Evolutionary conservation across 2,797 vertebrate species (phyloP).

Genomic region (Cercopithecus hamlyni): DNA sequence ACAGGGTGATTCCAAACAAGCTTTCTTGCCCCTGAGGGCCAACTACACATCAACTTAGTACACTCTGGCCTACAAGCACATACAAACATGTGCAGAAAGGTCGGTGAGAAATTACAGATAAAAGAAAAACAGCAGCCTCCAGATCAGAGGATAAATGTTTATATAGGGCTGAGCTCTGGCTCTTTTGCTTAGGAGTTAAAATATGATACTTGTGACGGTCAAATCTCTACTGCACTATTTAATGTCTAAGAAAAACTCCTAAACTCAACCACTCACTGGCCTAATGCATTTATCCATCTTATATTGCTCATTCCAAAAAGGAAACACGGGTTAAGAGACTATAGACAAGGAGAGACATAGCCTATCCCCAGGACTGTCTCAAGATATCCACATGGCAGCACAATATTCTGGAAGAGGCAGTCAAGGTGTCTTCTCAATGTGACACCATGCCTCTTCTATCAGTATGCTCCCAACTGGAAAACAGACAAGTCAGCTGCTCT

Average conservation of each 20-base stretch:
- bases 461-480: neutral
- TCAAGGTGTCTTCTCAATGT: slow-evolving; percentile 22
- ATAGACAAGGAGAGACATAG: neutral
- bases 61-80: neutral
- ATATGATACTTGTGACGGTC: neutral
- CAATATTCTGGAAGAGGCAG: neutral
- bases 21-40: neutral
- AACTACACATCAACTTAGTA: neutral
- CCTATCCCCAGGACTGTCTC: neutral
- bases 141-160: slow-evolving; percentile 6
- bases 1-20: neutral
- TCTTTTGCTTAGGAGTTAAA: slow-evolving; percentile 41
- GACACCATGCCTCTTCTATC: slow-evolving; percentile 27
- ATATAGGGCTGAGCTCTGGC: neutral
- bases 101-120: neutral
- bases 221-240: neutral
- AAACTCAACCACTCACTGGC: neutral
- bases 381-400: neutral
- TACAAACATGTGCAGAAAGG: neutral
- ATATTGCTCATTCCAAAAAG: neutral
- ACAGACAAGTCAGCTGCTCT: neutral
- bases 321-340: neutral
- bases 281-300: neutral
- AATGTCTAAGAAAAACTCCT: neutral
- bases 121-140: neutral